Conservation (phyloP, 2,797 vertebrate species). For the Alcedo quadribrachys region DNA sequence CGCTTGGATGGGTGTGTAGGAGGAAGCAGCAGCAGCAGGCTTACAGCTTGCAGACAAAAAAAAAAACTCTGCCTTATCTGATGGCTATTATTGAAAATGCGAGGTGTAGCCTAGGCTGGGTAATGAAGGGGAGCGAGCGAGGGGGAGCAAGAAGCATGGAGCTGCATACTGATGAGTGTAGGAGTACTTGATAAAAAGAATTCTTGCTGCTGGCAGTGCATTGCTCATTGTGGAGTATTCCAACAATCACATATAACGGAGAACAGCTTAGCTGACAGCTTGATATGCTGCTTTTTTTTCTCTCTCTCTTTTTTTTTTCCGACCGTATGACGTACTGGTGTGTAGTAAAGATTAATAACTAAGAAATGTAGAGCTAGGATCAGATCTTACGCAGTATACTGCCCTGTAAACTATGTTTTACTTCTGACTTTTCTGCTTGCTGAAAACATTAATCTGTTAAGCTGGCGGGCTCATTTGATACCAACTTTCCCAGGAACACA, state of each 20-base stretch:
- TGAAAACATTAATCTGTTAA: constrained; percentile 82
- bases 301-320: neutral
- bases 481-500: constrained; percentile 95
- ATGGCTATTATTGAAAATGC: constrained; percentile 92
- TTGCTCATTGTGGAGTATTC: constrained; percentile 88
- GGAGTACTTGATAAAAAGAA: constrained; percentile 98
- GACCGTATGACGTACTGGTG: constrained; percentile 78
- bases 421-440: constrained; percentile 80
- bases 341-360: constrained; percentile 83
- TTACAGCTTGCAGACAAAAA: constrained; percentile 90
- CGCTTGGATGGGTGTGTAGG: constrained; percentile 86
- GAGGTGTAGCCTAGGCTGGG: constrained; percentile 87
- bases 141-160: constrained; percentile 85
- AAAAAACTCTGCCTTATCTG: constrained; percentile 87
- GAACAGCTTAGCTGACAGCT: constrained; percentile 84
- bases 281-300: constrained; percentile 69
- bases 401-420: constrained; percentile 81
- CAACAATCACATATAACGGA: constrained; percentile 81
- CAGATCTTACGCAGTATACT: constrained; percentile 75
- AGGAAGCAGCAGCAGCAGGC: constrained; percentile 81
- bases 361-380: constrained; percentile 81
- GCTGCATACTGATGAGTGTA: constrained; percentile 99
- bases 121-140: constrained; percentile 84
- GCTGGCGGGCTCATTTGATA: constrained; percentile 99
- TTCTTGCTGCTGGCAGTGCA: constrained; percentile 90